Conservation (phyloP, 2,797 vertebrate genomes). For the Pseudotriccus pelzelni region DNA sequence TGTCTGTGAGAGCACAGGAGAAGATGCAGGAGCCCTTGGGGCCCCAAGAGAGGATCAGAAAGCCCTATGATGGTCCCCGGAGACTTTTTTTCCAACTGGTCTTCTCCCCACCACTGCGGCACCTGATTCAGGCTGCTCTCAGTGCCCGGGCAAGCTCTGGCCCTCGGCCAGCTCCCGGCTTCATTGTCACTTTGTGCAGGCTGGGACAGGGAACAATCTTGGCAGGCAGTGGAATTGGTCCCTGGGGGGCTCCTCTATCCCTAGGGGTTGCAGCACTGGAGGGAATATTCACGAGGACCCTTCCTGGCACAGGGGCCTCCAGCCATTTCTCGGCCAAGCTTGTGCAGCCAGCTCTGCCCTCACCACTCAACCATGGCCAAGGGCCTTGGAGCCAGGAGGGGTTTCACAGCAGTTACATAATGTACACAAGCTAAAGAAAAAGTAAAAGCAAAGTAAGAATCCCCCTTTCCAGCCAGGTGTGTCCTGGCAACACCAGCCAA, state of each 20-base stretch:
- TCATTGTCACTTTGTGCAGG: neutral
- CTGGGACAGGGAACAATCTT: neutral
- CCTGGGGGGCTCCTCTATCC: neutral
- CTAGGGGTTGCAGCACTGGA: neutral
- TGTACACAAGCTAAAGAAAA: neutral
- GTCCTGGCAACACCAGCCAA: rapidly evolving
- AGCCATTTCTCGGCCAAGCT: neutral
- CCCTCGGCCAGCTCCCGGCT: neutral
- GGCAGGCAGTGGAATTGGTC: rapidly evolving
- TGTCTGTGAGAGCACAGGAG: neutral
- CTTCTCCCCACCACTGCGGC: constrained; percentile 12
- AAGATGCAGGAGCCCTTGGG: neutral
- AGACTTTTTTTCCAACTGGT: neutral
- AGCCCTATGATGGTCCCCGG: neutral
- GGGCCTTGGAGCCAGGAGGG: neutral
- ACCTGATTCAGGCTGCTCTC: constrained; percentile 6
- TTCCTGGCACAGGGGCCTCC: neutral
- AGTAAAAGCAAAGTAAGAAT: neutral
- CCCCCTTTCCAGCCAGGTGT: neutral
- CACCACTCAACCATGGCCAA: neutral
- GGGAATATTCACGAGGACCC: neutral
- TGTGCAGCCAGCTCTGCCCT: neutral
- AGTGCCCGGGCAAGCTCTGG: neutral
- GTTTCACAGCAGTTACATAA: neutral
- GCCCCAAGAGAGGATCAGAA: neutral